Conservation (phyloP, 2,888 invertebrate genomes). For the Cheilosia pagana region DNA sequence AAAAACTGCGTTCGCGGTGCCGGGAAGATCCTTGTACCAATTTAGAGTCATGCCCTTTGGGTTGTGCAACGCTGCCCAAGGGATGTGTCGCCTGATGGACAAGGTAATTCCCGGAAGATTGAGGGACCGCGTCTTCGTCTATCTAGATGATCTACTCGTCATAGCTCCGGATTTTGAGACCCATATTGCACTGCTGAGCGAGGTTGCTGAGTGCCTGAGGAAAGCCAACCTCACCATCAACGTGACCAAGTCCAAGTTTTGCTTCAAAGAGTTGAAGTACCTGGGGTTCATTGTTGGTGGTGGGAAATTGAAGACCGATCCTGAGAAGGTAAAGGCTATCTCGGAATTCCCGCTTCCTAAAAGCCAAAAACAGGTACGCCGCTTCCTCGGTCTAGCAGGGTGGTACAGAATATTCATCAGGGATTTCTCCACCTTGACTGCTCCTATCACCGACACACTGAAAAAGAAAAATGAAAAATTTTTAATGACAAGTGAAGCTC, state of each 20-base stretch:
- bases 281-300: too few species aligned
- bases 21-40: conserved; percentile 38
- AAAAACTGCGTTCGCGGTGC: neutral
- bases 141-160: neutral
- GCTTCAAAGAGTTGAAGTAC: too few species aligned
- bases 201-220: too few species aligned
- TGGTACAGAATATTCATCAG: neutral
- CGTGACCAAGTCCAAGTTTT: too few species aligned
- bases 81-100: conserved; percentile 53
- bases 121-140: neutral
- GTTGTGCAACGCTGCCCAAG: conserved; percentile 53
- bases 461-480: neutral
- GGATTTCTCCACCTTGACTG: neutral
- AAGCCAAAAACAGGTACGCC: too few species aligned
- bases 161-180: too few species aligned
- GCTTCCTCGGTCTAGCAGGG: neutral
- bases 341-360: neutral
- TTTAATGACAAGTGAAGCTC: conserved; percentile 44
- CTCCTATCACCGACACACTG: neutral
- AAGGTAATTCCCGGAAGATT: neutral
- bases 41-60: conserved; percentile 57
- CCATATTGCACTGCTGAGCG: too few species aligned
- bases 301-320: too few species aligned
- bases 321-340: too few species aligned
- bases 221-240: too few species aligned